These are phyloP conservation scores for Rattus rattus DNA, from an alignment of 2,113 vertebrate species.

Conservation along the genomic window DNA sequence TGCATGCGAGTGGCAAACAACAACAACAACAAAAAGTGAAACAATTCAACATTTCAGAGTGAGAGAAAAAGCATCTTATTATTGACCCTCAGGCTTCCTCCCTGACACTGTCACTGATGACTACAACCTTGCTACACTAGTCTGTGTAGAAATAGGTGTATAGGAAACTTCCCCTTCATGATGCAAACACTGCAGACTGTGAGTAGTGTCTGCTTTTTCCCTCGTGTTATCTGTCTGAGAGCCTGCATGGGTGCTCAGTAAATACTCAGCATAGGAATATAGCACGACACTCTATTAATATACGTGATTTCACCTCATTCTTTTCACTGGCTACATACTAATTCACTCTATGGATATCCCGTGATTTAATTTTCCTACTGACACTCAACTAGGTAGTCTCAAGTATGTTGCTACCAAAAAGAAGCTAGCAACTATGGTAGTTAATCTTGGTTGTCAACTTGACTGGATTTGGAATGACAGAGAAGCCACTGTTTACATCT, in stretches of 20 bases:
- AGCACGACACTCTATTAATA: neutral
- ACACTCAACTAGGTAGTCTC: neutral
- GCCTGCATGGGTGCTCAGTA: neutral
- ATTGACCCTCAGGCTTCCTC: neutral
- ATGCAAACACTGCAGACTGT: neutral
- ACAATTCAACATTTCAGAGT: neutral
- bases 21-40: neutral
- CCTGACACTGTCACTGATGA: neutral
- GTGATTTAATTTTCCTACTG: neutral
- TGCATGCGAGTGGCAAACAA: neutral
- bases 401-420: neutral
- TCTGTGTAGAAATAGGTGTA: neutral
- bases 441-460: neutral
- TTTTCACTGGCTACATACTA: conserved; percentile 15
- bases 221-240: neutral
- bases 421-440: neutral
- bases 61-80: neutral
- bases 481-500: too few species aligned
- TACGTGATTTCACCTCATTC: neutral
- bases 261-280: neutral
- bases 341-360: neutral
- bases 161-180: neutral
- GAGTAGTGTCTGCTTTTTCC: neutral
- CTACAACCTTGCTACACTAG: neutral
- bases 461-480: neutral